Percentiles rank a stretch among this genome's conserved stretches.
These are phyloP conservation scores for Apodemus sylvaticus DNA, from an alignment of 2,113 vertebrate species.

Conservation along the genomic window DNA sequence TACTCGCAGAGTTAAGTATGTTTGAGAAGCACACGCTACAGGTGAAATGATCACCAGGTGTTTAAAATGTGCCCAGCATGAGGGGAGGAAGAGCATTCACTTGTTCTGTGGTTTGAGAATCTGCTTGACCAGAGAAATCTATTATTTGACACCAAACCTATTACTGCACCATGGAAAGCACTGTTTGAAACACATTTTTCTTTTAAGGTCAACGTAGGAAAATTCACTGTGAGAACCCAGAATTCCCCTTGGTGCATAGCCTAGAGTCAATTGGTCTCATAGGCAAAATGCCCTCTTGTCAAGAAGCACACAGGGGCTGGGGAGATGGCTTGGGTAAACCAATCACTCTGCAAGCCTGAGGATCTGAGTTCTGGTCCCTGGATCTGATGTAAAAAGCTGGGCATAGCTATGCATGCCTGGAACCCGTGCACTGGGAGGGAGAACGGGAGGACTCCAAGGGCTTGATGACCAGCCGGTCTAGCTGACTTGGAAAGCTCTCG, in stretches of 20 bases:
- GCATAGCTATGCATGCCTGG: not conserved
- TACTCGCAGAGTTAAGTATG: not conserved
- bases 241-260: not conserved
- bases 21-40: not conserved
- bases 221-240: not conserved
- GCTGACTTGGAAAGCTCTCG: too few relatives aligned
- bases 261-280: not conserved
- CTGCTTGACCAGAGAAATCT: not conserved
- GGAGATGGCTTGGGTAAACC: not conserved
- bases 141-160: not conserved
- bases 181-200: not conserved
- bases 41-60: not conserved
- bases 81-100: not conserved
- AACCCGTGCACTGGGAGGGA: too few relatives aligned
- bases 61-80: not conserved
- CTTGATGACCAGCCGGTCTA: not conserved
- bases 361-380: not conserved
- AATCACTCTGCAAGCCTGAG: not conserved
- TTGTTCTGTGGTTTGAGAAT: not conserved
- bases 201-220: slow-evolving; percentile 26
- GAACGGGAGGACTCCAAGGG: not conserved
- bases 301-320: not conserved
- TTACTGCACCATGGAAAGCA: not conserved
- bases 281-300: not conserved
- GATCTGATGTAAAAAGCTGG: not conserved